A percentile compares a stretch with the other conserved stretches of the same genome.
Evolutionary conservation across 2,797 vertebrate species (phyloP).

Genomic region (Notolabrus celidotus): DNA sequence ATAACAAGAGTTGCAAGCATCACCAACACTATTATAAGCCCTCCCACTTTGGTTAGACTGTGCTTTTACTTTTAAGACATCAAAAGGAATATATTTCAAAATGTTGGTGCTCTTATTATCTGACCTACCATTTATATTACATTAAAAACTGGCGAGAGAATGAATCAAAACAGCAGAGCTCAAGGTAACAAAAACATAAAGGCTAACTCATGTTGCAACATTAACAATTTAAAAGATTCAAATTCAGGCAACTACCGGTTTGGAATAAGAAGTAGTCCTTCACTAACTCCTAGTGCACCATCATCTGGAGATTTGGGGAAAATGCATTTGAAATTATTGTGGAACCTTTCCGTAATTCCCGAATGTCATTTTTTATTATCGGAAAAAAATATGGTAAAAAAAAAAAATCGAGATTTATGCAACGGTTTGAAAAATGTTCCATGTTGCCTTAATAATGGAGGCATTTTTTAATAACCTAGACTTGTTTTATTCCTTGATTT

Average conservation of each 20-base stretch:
- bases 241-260: conserved; percentile 35
- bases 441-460: too few relatives aligned
- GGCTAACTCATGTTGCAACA: conserved; percentile 6
- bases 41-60: conserved; percentile 62
- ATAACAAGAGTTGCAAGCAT: conserved; percentile 80
- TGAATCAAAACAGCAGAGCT: too few relatives aligned
- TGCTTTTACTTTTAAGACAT: conserved; percentile 16
- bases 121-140: too few relatives aligned
- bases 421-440: too few relatives aligned
- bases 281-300: conserved; percentile 61
- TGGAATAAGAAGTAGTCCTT: conserved; percentile 10
- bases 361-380: too few relatives aligned
- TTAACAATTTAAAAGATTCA: conserved; percentile 34
- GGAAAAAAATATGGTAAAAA: too few relatives aligned
- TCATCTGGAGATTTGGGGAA: conserved; percentile 57
- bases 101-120: background rate
- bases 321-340: conserved; percentile 43
- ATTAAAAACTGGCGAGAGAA: background rate
- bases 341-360: background rate
- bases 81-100: background rate
- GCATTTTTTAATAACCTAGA: background rate
- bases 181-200: too few relatives aligned
- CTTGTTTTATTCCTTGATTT: background rate
- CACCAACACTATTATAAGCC: conserved; percentile 64
- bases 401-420: background rate